phyloP scores from a whole-genome alignment of 2,113 vertebrate genomes.

The Dipodomys merriami region DNA sequence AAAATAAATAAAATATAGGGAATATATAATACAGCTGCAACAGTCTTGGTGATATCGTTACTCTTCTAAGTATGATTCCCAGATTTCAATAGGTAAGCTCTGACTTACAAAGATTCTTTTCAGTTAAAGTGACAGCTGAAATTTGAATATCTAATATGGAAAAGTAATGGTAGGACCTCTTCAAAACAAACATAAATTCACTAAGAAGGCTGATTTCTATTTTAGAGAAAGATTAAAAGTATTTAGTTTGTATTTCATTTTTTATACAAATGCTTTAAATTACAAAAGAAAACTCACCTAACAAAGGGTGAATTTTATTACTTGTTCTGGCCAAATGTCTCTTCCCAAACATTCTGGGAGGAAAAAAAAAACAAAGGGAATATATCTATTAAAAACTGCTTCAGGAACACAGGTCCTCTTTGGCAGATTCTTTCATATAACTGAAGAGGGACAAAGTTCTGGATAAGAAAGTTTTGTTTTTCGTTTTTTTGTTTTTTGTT shows the following conservation, averaged over 20 bases:
- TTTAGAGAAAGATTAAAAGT: constrained; percentile 5
- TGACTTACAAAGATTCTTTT: neutral
- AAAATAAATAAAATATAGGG: neutral
- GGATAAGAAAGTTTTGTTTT: neutral
- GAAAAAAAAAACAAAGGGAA: constrained; percentile 44
- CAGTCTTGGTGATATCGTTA: neutral
- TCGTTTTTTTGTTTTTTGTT: too few relatives aligned
- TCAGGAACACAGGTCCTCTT: constrained; percentile 1
- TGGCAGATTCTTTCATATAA: constrained; percentile 45
- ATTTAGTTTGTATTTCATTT: neutral
- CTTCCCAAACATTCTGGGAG: constrained; percentile 68
- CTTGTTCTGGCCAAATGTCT: constrained; percentile 63
- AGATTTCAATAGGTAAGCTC: neutral
- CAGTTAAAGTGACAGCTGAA: neutral
- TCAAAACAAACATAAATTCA: constrained; percentile 43
- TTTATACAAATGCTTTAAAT: constrained; percentile 16
- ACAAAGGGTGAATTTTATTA: constrained; percentile 52
- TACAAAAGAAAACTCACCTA: constrained; percentile 62
- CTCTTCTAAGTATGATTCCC: neutral
- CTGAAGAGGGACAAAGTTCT: neutral
- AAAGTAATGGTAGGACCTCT: constrained; percentile 40
- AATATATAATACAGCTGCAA: neutral
- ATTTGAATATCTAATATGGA: neutral
- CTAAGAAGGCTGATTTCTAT: constrained; percentile 10
- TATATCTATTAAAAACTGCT: constrained; percentile 33